These are phyloP conservation scores for Parazoanthus atlanticus DNA, from an alignment of 92 coral and sea anemone genomes.

Conservation along the genomic window DNA sequence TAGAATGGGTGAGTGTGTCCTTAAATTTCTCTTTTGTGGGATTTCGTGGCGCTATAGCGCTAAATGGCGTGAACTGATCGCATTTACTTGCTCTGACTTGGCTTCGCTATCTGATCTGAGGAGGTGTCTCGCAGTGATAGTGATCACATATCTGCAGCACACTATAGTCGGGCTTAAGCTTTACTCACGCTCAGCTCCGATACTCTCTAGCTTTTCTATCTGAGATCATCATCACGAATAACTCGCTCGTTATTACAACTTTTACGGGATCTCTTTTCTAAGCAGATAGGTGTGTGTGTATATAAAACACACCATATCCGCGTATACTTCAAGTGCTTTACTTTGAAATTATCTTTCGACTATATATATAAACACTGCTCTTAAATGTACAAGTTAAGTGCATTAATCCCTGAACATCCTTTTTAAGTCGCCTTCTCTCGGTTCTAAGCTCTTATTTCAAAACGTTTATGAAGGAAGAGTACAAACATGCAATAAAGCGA, in stretches of 20 bases:
- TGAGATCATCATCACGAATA: background rate
- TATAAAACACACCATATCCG: background rate
- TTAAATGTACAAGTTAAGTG: background rate
- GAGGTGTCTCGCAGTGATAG: constrained; percentile 14
- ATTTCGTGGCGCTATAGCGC: background rate
- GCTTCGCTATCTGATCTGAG: constrained; percentile 30
- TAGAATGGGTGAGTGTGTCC: constrained; percentile 34
- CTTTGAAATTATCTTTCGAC: background rate
- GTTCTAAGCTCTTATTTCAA: background rate
- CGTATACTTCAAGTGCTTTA: background rate
- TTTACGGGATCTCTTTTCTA: background rate
- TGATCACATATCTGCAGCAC: background rate
- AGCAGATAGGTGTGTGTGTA: background rate
- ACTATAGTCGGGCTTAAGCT: background rate
- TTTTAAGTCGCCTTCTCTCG: background rate
- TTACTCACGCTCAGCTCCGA: background rate
- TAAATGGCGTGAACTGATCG: background rate
- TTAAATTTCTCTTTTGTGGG: background rate
- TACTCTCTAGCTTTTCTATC: background rate
- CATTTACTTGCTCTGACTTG: background rate
- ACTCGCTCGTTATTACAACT: background rate
- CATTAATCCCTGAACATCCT: background rate
- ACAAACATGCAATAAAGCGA: background rate
- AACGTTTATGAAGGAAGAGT: background rate
- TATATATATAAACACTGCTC: background rate